phyloP scores from a whole-genome alignment of 2,113 vertebrate species.

The Puntigrus tetrazona region DNA sequence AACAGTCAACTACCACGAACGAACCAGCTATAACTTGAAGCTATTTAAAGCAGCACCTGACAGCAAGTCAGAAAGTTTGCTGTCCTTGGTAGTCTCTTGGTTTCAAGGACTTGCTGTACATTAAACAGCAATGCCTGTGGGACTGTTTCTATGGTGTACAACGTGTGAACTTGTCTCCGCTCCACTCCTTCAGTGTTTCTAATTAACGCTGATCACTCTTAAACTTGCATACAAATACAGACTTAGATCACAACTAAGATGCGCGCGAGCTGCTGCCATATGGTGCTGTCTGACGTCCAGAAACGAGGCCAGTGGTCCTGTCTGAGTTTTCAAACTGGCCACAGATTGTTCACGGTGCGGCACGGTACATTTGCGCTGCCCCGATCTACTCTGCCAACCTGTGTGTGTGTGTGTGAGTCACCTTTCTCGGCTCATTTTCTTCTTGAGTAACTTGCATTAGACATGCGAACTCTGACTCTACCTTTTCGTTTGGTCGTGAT shows the following conservation, averaged over 20 bases:
- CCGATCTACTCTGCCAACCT: neutral
- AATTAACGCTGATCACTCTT: constrained; percentile 77
- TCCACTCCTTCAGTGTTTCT: constrained; percentile 64
- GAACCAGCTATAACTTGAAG: constrained; percentile 57
- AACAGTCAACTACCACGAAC: constrained; percentile 42
- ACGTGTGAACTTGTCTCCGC: constrained; percentile 55
- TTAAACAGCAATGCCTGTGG: constrained; percentile 69
- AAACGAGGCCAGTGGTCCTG: constrained; percentile 81
- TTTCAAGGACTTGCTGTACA: constrained; percentile 76
- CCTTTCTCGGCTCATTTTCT: constrained; percentile 7
- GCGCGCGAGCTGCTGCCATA: constrained; percentile 73
- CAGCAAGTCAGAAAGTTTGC: constrained; percentile 58
- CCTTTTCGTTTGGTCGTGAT: neutral
- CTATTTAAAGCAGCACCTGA: constrained; percentile 66
- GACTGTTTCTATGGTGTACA: constrained; percentile 60
- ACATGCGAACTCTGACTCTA: neutral
- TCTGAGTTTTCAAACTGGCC: constrained; percentile 78
- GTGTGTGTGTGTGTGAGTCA: constrained; percentile 1
- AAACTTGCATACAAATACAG: constrained; percentile 72
- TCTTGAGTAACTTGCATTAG: neutral
- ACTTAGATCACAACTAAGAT: constrained; percentile 73
- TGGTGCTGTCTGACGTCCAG: constrained; percentile 80
- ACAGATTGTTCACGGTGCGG: constrained; percentile 27
- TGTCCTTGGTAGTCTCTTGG: constrained; percentile 67
- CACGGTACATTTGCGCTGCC: neutral